Percentiles rank a stretch among this genome's conserved stretches.
These are phyloP conservation scores for Tragelaphus buxtoni DNA, from an alignment of 2,113 vertebrate genomes.

Conservation along the genomic window DNA sequence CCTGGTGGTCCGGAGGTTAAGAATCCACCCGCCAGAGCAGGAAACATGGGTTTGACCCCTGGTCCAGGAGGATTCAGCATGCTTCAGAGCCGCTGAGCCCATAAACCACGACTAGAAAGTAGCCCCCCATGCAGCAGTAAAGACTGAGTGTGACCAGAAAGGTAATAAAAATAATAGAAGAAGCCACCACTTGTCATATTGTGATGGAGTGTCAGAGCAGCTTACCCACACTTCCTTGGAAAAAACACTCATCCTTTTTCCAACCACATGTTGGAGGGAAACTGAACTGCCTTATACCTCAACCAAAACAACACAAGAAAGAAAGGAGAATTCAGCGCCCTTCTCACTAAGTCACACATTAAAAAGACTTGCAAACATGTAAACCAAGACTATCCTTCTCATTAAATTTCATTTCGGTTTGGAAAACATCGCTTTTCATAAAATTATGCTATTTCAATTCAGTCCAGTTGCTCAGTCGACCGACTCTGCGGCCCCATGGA, in stretches of 20 bases:
- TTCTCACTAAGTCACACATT: too few relatives aligned
- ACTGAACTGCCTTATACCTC: background rate
- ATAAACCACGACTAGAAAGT: background rate
- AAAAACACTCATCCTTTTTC: background rate
- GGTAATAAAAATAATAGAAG: accelerated
- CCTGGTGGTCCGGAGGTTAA: background rate
- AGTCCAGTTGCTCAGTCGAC: background rate
- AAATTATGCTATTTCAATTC: background rate
- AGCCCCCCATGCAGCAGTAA: background rate
- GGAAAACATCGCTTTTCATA: background rate
- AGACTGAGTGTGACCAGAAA: background rate
- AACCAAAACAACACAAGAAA: background rate
- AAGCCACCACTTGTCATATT: background rate
- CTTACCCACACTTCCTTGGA: accelerated
- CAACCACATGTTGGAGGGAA: background rate
- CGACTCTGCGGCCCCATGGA: background rate
- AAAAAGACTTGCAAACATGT: background rate
- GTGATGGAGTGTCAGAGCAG: background rate
- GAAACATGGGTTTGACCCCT: background rate
- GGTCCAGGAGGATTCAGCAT: background rate
- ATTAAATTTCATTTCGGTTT: background rate
- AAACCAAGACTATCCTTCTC: background rate
- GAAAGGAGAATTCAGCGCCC: background rate
- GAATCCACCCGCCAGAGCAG: background rate
- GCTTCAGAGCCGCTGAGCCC: background rate